Base-by-base conservation (phyloP, 2,888 invertebrate species). In the Selenia dentaria region DNA sequence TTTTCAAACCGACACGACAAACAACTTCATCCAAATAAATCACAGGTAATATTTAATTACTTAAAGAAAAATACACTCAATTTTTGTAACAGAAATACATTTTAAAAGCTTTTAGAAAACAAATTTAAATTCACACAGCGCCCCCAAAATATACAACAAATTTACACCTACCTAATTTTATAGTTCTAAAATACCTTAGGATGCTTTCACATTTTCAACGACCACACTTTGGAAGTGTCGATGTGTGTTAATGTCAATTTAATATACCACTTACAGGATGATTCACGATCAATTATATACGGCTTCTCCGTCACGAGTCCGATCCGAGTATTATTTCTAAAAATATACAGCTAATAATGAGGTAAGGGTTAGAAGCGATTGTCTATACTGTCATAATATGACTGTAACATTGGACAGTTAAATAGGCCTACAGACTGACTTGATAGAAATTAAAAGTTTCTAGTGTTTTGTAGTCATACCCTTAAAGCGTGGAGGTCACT, bases 221-320 rank as follows among this genome's bases (percentile, higher is more conserved):
- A 28, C 38, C 27, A 37, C 34, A 29, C 39, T 42, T 59, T 48
- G 47, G 58, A 78, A 79, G 82, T 85, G 85, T 84, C 75, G 80
- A 80, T 71, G 74, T 67, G 68, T 73, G 79, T 79, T 86, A 87
- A 88, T 89, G 76, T 79, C 83, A 82, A 86, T 87, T 87, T 88
- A 89, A 88, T 88, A 87, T 85, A 78, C 86, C 79, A 79, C 82
- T 84, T 66, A 77, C 83, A 78, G 74, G 77, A 73, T 70, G 76
- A 74, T 70, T 76, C 72, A 22, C 8, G 8, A 22, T 8, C 6
- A 6, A 5, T 16, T 20, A 6, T 6, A 22, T 8, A 2, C 8
- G 22, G 8, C 2, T 22, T 22, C 0, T 22, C 22, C 22, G 22
- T 6, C 6, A 0, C 22, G 2, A 2, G 6, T 8, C 6, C 22